Evolutionary conservation across 2,888 invertebrate genomes (phyloP).

Genomic region (Catotricha subobsoleta): DNA sequence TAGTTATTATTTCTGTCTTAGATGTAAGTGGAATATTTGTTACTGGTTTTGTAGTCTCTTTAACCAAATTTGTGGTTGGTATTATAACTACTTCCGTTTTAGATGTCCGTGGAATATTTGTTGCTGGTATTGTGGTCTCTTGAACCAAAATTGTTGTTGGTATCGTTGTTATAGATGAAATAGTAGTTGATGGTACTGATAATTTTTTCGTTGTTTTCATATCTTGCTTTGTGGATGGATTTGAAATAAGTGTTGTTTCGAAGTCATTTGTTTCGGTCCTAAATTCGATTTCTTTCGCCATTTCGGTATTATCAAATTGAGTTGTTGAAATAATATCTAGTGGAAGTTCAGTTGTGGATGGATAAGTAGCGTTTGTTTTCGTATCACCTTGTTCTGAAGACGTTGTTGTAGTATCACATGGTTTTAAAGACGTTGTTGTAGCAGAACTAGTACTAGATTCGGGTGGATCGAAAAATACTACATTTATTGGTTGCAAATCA

Average conservation of each 20-base stretch:
- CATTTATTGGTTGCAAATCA: conserved; percentile 43
- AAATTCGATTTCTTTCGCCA: too few relatives aligned
- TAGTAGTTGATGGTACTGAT: conserved; percentile 7
- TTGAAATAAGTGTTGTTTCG: too few relatives aligned
- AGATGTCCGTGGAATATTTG: background rate
- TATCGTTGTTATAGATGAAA: conserved; percentile 7
- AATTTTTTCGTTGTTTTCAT: too few relatives aligned
- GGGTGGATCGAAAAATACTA: too few relatives aligned
- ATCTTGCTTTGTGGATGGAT: too few relatives aligned
- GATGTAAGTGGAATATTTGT: background rate
- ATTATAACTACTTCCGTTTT: background rate
- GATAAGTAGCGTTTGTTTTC: background rate
- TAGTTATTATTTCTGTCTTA: conserved; percentile 1
- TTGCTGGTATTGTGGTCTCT: conserved; percentile 6
- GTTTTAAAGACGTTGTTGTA: too few relatives aligned
- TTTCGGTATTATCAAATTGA: too few relatives aligned
- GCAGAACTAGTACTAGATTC: too few relatives aligned
- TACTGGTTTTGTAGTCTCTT: background rate
- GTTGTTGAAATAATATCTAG: background rate
- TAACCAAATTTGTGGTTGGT: too few relatives aligned
- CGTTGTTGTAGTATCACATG: background rate
- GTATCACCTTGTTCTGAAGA: background rate
- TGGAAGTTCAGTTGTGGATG: background rate
- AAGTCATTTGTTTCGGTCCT: background rate
- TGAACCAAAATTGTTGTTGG: conserved; percentile 8